Evolutionary conservation across 2,888 invertebrate genomes (phyloP).

Genomic region (Pelosia muscerda): DNA sequence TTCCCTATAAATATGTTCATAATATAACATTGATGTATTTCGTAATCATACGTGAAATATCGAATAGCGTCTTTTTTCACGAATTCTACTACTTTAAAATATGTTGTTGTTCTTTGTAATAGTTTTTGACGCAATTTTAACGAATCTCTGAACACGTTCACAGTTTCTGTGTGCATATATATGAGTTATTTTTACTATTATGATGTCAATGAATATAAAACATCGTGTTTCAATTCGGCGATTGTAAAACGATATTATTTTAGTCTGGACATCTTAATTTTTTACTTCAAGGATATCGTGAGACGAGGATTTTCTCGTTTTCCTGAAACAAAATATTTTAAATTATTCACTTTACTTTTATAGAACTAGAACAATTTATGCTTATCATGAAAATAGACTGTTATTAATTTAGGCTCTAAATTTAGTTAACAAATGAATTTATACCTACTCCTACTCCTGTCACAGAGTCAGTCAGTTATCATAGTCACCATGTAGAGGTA

Average conservation of each 20-base stretch:
- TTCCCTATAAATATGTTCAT: conserved; percentile 84
- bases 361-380: too few species aligned
- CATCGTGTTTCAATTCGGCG: conserved; percentile 14
- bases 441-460: too few species aligned
- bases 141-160: conserved; percentile 80
- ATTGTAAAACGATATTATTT: conserved; percentile 25
- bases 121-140: conserved; percentile 80
- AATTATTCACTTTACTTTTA: not conserved
- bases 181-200: conserved; percentile 31
- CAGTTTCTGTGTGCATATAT: conserved; percentile 81
- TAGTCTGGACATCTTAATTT: conserved; percentile 34
- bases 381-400: too few species aligned
- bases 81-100: conserved; percentile 81
- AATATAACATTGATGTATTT: conserved; percentile 75
- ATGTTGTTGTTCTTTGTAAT: conserved; percentile 76
- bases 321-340: conserved; percentile 40
- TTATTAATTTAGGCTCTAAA: too few species aligned
- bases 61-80: conserved; percentile 85
- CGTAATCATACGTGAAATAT: conserved; percentile 80
- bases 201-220: conserved; percentile 33
- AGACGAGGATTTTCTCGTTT: conserved; percentile 4
- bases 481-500: too few species aligned
- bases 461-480: too few species aligned
- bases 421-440: too few species aligned
- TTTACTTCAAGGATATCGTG: not conserved